Evolutionary conservation across 1,140 invertebrate genomes (phyloP), one percentile per base, ranked within the genome.

Genomic region (Neodiprion pinetum): DNA sequence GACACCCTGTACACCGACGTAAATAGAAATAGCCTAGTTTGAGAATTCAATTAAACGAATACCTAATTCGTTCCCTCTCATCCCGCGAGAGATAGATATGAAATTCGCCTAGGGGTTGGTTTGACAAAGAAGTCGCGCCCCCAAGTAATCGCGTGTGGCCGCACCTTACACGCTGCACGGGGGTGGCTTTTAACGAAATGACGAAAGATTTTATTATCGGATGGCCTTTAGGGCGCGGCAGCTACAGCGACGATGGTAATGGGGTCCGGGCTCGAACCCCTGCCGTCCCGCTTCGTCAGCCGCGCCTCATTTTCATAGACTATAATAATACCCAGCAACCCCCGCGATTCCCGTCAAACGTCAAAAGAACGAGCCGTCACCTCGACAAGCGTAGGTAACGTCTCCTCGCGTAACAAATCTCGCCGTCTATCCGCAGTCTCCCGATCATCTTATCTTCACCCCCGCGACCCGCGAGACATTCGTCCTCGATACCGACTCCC

Each of bases 171-270:
- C 53, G 49, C 67, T 76, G 74, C 73, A 12, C 72, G 72, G 11
- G 73, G 80, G 79, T 82, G 82, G 85, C 85, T 87, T 87, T 86
- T 86, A 87, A 80, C 84, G 81, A 86, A 88, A 88, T 87, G 85
- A 87, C 80, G 83, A 79, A 73, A 72, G 73, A 70, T 84, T 86
- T 84, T 86, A 85, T 85, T 85, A 85, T 85, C 78, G 81, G 82
- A 85, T 80, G 76, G 80, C 78, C 80, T 80, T 80, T 74, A 79
- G 80, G 80, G 84, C 77, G 83, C 75, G 84, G 79, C 28, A 40
- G 28, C 28, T 40, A 40, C 28, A 40, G 2, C 76, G n/a, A 61
- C 28, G 67, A 75, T 73, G 75, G 77, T 81, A 82, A 82, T 82
- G 74, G 82, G 66, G 77, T 77, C 80, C 79, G 81, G 82, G 81